phyloP scores from a whole-genome alignment of 2,113 vertebrate species.

The Anser cygnoides region DNA sequence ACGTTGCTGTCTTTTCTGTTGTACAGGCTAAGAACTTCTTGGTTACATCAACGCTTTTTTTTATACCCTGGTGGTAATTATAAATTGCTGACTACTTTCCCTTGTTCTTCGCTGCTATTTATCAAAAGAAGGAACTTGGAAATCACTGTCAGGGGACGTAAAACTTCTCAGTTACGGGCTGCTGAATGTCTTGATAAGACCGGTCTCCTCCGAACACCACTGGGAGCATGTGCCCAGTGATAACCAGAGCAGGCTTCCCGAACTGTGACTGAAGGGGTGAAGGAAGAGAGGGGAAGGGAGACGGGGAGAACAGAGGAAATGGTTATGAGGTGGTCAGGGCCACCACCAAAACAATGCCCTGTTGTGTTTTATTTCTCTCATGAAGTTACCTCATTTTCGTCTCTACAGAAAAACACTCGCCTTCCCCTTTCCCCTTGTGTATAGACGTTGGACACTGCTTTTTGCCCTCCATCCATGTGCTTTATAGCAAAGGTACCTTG shows the following conservation, averaged over 20 bases:
- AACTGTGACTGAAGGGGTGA: neutral
- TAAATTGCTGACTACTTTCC: conserved; percentile 44
- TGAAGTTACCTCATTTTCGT: conserved; percentile 50
- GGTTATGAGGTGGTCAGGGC: neutral
- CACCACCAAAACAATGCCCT: neutral
- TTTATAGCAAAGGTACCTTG: neutral
- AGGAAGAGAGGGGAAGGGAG: neutral
- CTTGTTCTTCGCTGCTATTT: conserved; percentile 65
- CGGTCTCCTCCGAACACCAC: neutral
- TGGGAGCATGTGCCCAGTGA: neutral
- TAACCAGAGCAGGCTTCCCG: neutral
- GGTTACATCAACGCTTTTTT: neutral
- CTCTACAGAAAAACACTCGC: neutral
- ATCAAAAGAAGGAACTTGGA: conserved; percentile 49
- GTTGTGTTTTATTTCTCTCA: neutral
- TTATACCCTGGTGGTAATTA: conserved; percentile 68
- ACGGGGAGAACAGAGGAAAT: neutral
- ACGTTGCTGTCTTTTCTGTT: conserved; percentile 58
- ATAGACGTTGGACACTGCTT: neutral
- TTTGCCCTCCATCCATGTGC: neutral
- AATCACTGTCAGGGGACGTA: neutral
- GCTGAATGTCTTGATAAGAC: neutral
- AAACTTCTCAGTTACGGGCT: neutral
- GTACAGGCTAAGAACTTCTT: conserved; percentile 30
- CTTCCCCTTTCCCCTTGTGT: neutral